These are phyloP conservation scores for Tiaroga cobitis DNA, from an alignment of 2,797 vertebrate species.

Conservation along the genomic window DNA sequence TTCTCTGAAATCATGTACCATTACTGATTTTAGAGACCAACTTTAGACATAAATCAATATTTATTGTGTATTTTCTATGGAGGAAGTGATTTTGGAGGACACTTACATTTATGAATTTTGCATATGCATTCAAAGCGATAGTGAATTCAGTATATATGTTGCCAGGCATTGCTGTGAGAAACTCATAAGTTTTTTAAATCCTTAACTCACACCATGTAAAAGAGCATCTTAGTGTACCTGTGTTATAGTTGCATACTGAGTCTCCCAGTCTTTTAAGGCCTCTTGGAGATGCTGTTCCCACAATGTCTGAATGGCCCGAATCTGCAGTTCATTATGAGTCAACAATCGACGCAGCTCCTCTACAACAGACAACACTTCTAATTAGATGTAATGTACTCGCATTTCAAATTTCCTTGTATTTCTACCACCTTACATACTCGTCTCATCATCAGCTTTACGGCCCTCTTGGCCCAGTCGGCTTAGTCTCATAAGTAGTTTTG, in stretches of 20 bases:
- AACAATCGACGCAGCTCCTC: slow-evolving; percentile 79
- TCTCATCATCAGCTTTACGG: slow-evolving; percentile 77
- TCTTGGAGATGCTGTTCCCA: slow-evolving; percentile 88
- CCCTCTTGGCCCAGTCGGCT: slow-evolving; percentile 78
- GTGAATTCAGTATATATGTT: neutral
- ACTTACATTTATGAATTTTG: neutral
- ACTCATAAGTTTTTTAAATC: neutral
- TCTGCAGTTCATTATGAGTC: slow-evolving; percentile 81
- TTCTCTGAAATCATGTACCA: neutral
- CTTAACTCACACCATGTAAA: neutral
- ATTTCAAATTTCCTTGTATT: slow-evolving; percentile 2
- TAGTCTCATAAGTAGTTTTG: slow-evolving; percentile 75
- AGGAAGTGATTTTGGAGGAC: neutral
- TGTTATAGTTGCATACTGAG: slow-evolving; percentile 78
- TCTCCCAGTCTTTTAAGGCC: slow-evolving; percentile 85
- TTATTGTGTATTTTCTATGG: neutral
- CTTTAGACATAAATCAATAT: neutral
- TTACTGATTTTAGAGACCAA: neutral
- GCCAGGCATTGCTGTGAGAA: neutral
- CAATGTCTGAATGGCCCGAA: slow-evolving; percentile 76
- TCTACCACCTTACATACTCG: slow-evolving; percentile 66
- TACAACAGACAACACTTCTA: slow-evolving; percentile 61
- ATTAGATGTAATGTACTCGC: neutral
- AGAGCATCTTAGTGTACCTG: slow-evolving; percentile 73
- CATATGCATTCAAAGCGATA: neutral